Conservation (phyloP, 1,140 invertebrate genomes). For the Platyscapa corneri region DNA sequence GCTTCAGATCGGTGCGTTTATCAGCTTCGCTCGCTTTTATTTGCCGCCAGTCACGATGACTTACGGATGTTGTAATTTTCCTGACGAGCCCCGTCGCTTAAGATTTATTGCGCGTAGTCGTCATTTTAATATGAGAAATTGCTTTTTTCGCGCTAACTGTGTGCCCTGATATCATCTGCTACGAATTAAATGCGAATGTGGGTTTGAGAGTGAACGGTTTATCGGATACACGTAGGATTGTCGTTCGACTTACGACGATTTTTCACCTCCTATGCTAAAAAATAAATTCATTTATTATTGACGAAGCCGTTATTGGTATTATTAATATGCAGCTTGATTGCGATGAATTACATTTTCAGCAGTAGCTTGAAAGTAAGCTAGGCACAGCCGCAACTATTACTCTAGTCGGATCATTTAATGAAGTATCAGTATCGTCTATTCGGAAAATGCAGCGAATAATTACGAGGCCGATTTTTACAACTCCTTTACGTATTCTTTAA, state of each 20-base stretch:
- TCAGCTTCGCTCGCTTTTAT: neutral
- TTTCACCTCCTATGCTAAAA: neutral
- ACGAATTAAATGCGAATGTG: conserved; percentile 4
- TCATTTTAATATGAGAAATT: conserved; percentile 22
- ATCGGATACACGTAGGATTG: neutral
- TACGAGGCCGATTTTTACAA: neutral
- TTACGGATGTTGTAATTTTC: conserved; percentile 3
- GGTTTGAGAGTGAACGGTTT: neutral
- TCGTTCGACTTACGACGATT: neutral
- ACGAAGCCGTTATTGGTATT: neutral
- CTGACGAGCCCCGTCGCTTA: neutral
- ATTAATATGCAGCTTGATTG: neutral
- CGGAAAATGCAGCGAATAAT: neutral
- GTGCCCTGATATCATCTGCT: neutral
- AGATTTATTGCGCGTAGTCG: neutral
- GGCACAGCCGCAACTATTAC: no score
- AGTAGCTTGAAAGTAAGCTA: no score
- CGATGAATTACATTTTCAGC: no score
- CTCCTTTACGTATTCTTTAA: neutral
- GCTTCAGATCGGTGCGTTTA: neutral
- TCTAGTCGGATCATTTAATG: neutral
- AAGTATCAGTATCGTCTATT: neutral
- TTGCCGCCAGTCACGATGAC: neutral
- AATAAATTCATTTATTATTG: neutral
- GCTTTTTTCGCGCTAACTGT: conserved; percentile 4